These are phyloP conservation scores for Lottia gigantea DNA, from an alignment of 2,888 invertebrate genomes.

Conservation along the genomic window DNA sequence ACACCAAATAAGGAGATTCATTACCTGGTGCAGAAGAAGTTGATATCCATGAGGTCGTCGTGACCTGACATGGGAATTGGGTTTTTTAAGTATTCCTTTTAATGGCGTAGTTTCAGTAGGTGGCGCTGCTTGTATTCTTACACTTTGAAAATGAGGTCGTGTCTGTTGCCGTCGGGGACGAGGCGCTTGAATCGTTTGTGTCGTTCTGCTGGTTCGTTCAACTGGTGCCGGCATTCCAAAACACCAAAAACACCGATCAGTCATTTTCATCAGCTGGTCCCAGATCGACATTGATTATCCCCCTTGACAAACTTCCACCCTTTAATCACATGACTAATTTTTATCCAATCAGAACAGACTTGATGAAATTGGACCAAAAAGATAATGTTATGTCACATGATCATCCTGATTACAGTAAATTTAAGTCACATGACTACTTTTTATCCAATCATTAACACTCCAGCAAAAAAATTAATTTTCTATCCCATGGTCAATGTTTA, in stretches of 20 bases:
- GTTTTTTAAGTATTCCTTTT: slow-evolving; percentile 7
- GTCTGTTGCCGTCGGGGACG: not conserved
- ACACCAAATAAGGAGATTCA: not conserved
- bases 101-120: not conserved
- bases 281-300: slow-evolving; percentile 4
- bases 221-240: not conserved
- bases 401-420: too few species aligned
- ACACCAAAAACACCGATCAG: slow-evolving; percentile 8
- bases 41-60: not conserved
- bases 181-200: not conserved
- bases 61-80: not conserved
- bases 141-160: not conserved
- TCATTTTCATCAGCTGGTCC: not conserved
- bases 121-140: not conserved
- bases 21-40: slow-evolving; percentile 4
- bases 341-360: too few species aligned
- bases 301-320: too few species aligned
- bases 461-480: too few species aligned
- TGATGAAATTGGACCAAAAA: too few species aligned
- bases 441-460: too few species aligned
- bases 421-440: too few species aligned
- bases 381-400: too few species aligned
- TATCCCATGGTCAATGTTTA: too few species aligned
- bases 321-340: too few species aligned
- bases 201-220: not conserved